phyloP scores from a whole-genome alignment of 2,113 vertebrate species.

The Speoplatyrhinus poulsoni region DNA sequence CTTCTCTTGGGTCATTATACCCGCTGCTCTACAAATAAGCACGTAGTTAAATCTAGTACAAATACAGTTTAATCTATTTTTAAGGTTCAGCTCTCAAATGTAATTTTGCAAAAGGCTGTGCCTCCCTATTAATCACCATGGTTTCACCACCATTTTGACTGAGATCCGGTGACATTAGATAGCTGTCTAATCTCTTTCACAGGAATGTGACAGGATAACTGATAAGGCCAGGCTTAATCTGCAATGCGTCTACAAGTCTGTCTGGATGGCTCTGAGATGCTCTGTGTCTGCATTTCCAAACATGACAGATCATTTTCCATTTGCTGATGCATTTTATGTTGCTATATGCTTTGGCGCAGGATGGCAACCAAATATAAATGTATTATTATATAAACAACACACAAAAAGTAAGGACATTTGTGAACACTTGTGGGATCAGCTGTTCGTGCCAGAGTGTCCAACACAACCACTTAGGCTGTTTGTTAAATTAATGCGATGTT shows the following conservation, averaged over 20 bases:
- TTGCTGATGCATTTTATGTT: background rate
- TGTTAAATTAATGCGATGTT: too few species aligned
- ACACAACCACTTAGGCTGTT: too few species aligned
- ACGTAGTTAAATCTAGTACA: conserved; percentile 23
- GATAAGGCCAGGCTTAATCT: background rate
- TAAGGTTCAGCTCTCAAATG: conserved; percentile 15
- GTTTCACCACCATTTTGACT: conserved; percentile 45
- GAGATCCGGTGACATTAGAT: conserved; percentile 21
- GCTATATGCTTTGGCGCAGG: background rate
- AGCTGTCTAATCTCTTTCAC: conserved; percentile 9
- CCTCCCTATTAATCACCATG: conserved; percentile 27
- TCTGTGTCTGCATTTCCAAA: background rate
- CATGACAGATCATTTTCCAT: conserved; percentile 4
- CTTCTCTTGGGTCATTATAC: conserved; percentile 40
- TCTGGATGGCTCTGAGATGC: background rate
- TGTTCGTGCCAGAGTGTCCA: too few species aligned
- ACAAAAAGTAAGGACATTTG: too few species aligned
- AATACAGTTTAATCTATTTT: conserved; percentile 20
- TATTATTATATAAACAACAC: too few species aligned
- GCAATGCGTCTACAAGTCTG: background rate
- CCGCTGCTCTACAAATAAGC: conserved; percentile 34
- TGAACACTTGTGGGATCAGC: too few species aligned
- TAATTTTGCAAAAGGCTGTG: conserved; percentile 26
- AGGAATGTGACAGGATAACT: conserved; percentile 6
- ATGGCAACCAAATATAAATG: background rate